Percentiles rank a stretch among this genome's conserved stretches.
Evolutionary conservation across 2,113 vertebrate genomes (phyloP).

Genomic region (Amazona guildingii): DNA sequence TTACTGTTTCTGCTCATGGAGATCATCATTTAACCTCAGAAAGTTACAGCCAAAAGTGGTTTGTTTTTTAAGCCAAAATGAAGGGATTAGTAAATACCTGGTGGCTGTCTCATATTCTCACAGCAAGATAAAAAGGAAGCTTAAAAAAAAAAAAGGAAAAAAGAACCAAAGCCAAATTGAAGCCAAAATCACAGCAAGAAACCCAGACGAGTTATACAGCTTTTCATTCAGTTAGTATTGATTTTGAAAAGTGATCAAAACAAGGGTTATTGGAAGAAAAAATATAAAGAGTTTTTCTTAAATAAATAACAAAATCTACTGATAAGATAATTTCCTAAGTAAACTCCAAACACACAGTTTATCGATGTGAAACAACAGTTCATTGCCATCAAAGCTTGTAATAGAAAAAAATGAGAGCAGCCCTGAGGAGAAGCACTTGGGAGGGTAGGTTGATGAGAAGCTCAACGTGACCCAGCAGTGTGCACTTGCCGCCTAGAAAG

Average conservation of each 20-base stretch:
- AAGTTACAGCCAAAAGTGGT: background rate
- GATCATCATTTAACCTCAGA: background rate
- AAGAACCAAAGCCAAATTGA: background rate
- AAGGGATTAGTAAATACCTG: background rate
- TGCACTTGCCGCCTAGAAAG: background rate
- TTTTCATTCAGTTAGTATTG: background rate
- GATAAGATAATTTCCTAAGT: background rate
- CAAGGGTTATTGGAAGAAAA: background rate
- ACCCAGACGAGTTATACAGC: background rate
- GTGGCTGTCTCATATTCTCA: background rate
- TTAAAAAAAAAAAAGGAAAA: background rate
- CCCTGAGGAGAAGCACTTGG: background rate
- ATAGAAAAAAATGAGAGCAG: background rate
- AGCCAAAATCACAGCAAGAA: background rate
- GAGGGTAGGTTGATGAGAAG: background rate
- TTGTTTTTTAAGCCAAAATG: background rate
- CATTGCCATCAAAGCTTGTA: background rate
- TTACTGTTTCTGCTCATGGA: background rate
- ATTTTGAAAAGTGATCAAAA: background rate
- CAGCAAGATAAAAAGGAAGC: background rate
- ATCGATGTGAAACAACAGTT: background rate
- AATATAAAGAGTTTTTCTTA: background rate
- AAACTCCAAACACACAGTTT: background rate
- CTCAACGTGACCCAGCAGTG: background rate
- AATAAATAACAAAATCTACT: background rate